Percentiles rank a stretch among this genome's conserved stretches.
Conservation (phyloP, 2,797 vertebrate species). For the Austrolebias charrua region DNA sequence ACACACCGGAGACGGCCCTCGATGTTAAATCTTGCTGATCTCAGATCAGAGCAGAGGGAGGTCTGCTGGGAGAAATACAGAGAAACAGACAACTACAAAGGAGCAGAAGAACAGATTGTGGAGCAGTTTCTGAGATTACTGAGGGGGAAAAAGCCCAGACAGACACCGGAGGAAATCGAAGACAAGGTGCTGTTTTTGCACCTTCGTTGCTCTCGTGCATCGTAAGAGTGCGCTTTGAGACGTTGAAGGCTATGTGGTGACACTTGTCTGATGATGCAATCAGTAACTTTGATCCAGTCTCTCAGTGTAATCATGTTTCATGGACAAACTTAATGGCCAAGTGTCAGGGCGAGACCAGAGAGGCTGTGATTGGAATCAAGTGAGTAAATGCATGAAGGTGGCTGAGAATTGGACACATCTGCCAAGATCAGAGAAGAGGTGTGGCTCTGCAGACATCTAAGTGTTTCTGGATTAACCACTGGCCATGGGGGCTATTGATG, state of each 20-base stretch:
- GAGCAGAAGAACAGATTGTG: slow-evolving; percentile 47
- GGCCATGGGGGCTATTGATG: slow-evolving; percentile 69
- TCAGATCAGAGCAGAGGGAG: slow-evolving; percentile 63
- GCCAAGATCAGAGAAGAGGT: slow-evolving; percentile 64
- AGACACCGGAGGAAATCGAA: slow-evolving; percentile 43
- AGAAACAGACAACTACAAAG: slow-evolving; percentile 56
- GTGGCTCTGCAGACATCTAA: slow-evolving; percentile 59
- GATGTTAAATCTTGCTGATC: slow-evolving; percentile 67
- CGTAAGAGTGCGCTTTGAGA: slow-evolving; percentile 9
- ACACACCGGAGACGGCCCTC: slow-evolving; percentile 54
- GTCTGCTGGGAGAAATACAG: slow-evolving; percentile 59
- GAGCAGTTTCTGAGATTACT: slow-evolving; percentile 48
- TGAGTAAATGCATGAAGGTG: slow-evolving; percentile 39
- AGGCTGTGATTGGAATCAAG: slow-evolving; percentile 51
- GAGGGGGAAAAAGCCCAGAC: slow-evolving; percentile 23
- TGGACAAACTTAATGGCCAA: slow-evolving; percentile 23
- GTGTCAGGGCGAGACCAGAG: slow-evolving; percentile 28
- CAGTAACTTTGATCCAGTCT: slow-evolving; percentile 32
- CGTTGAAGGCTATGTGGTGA: not conserved
- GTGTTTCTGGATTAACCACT: slow-evolving; percentile 70
- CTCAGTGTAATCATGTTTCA: slow-evolving; percentile 32
- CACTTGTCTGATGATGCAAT: slow-evolving; percentile 21
- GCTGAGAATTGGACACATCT: slow-evolving; percentile 60
- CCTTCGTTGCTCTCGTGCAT: slow-evolving; percentile 25
- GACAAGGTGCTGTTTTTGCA: slow-evolving; percentile 19